These are phyloP conservation scores for Sebastes ruberrimus DNA, from an alignment of 2,797 vertebrate genomes.

Conservation along the genomic window DNA sequence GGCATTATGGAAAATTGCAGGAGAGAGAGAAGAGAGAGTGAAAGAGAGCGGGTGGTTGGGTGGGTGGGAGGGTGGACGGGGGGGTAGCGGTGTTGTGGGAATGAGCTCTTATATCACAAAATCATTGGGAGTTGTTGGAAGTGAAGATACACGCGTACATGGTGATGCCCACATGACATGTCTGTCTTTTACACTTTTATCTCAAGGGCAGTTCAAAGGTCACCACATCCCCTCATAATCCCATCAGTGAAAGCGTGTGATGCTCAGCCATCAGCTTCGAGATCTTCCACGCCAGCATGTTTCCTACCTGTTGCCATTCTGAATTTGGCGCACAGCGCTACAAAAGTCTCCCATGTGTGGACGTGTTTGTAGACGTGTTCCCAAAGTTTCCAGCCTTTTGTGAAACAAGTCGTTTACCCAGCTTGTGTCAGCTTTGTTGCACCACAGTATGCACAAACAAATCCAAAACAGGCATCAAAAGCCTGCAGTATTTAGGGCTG, in stretches of 20 bases:
- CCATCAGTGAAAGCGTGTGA: background rate
- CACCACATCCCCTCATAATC: background rate
- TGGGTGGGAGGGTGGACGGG: constrained; percentile 47
- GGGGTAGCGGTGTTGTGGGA: constrained; percentile 9
- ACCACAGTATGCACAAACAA: constrained; percentile 59
- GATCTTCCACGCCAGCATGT: background rate
- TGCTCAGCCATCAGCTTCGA: background rate
- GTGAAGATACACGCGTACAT: constrained; percentile 10
- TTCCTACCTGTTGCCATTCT: constrained; percentile 56
- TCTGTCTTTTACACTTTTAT: background rate
- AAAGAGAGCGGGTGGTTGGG: constrained; percentile 56
- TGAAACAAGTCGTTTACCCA: constrained; percentile 25
- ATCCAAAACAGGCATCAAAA: constrained; percentile 62
- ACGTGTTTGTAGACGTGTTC: background rate
- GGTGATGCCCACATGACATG: background rate
- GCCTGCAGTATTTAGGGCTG: constrained; percentile 26
- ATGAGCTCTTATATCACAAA: constrained; percentile 48
- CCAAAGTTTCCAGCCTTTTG: constrained; percentile 24
- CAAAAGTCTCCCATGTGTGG: background rate
- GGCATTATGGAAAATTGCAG: constrained; percentile 81
- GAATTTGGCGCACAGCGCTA: background rate
- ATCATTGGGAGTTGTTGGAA: constrained; percentile 39
- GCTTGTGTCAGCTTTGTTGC: constrained; percentile 46
- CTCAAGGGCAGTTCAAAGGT: constrained; percentile 28
- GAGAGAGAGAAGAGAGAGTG: constrained; percentile 67